phyloP scores from a whole-genome alignment of 53 echinoderm and acorn worm species.

The Paracentrotus lividus region DNA sequence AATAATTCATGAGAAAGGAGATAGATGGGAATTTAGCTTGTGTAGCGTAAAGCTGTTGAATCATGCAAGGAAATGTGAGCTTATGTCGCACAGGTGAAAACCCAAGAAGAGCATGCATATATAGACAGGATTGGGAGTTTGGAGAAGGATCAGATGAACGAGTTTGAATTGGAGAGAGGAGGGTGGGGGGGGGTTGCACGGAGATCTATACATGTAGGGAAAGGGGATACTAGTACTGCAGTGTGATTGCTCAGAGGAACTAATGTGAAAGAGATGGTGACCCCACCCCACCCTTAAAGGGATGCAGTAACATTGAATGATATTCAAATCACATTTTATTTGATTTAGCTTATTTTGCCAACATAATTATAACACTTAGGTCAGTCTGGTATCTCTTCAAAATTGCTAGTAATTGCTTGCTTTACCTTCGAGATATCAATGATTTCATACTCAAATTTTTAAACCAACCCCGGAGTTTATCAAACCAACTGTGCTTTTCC shows the following conservation, averaged over 20 bases:
- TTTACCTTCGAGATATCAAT: too few relatives aligned
- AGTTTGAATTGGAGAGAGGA: background rate
- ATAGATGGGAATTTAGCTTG: slow-evolving; percentile 32
- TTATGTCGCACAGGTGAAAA: slow-evolving; percentile 34
- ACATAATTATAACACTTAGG: too few relatives aligned
- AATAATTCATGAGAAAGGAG: slow-evolving; percentile 30
- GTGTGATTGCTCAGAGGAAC: background rate
- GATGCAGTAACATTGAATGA: too few relatives aligned
- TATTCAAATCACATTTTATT: too few relatives aligned
- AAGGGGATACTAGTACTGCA: background rate
- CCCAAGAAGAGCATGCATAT: slow-evolving; percentile 13
- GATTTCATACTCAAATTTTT: too few relatives aligned
- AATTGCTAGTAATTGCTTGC: too few relatives aligned
- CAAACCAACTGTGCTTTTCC: too few relatives aligned
- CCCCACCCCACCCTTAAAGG: background rate
- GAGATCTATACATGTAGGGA: too few relatives aligned
- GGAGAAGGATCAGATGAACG: background rate
- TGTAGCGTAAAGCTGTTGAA: slow-evolving; percentile 27
- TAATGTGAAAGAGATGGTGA: background rate
- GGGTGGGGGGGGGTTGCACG: background rate
- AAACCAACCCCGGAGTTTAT: too few relatives aligned
- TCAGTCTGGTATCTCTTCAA: too few relatives aligned
- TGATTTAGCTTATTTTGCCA: too few relatives aligned
- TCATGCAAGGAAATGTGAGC: slow-evolving; percentile 54
- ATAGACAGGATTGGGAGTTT: slow-evolving; percentile 23